Conservation (phyloP, 2,797 vertebrate species). For the Pseudochirops cupreus region DNA sequence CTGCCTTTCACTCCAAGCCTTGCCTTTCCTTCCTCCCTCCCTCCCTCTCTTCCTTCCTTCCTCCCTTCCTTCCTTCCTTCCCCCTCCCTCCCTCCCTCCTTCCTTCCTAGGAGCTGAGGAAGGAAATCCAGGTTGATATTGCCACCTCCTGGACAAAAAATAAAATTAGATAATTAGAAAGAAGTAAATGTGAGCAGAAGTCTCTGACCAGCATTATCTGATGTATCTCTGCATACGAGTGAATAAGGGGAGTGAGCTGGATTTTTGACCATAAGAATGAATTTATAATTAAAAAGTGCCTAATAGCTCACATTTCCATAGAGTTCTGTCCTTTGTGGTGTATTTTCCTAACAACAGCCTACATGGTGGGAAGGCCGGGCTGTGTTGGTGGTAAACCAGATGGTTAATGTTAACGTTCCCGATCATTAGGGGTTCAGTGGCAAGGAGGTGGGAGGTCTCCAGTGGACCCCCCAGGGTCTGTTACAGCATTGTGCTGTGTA, state of each 20-base stretch:
- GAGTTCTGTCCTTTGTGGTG: neutral
- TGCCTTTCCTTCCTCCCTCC: too few relatives aligned
- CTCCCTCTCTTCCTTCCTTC: too few relatives aligned
- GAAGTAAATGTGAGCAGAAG: neutral
- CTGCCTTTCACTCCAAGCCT: slow-evolving; percentile 22
- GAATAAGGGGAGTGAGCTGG: neutral
- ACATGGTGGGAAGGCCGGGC: neutral
- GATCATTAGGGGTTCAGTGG: neutral
- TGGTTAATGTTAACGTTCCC: neutral
- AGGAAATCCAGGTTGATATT: neutral
- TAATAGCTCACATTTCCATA: neutral
- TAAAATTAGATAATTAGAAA: slow-evolving; percentile 3
- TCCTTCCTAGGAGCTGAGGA: neutral
- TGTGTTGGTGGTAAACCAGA: neutral
- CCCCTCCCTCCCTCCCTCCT: too few relatives aligned
- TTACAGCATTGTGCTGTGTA: neutral
- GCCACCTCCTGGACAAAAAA: slow-evolving; percentile 63
- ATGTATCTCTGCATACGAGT: neutral
- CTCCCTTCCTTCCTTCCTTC: too few relatives aligned
- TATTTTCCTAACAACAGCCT: neutral
- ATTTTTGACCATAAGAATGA: neutral
- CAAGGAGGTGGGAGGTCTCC: neutral
- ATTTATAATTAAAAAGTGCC: neutral
- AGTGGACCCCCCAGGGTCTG: neutral
- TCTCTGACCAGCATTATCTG: neutral